phyloP scores from a whole-genome alignment of 2,797 vertebrate species.

The Enteromius treurensis region DNA sequence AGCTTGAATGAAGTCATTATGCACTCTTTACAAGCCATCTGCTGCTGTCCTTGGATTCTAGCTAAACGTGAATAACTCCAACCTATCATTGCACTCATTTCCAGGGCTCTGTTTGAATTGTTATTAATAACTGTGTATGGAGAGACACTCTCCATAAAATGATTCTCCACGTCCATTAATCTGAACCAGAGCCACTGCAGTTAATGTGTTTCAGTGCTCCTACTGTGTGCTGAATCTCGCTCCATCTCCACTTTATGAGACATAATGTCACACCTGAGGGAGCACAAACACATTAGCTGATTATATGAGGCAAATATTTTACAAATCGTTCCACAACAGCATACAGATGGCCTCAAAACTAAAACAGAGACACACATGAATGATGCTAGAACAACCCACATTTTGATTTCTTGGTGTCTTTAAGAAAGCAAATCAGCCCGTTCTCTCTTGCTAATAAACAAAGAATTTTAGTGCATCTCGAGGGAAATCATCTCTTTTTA shows the following conservation, averaged over 20 bases:
- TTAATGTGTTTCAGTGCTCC: constrained; percentile 60
- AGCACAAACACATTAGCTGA: constrained; percentile 46
- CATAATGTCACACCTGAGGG: constrained; percentile 55
- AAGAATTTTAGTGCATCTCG: background rate
- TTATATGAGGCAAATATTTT: constrained; percentile 19
- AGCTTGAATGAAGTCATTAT: background rate
- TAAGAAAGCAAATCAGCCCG: constrained; percentile 4
- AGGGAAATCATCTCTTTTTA: constrained; percentile 4
- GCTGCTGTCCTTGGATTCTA: background rate
- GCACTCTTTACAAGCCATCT: background rate
- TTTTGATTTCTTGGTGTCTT: background rate
- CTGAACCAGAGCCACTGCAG: constrained; percentile 5
- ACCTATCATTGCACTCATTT: background rate
- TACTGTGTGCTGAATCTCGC: constrained; percentile 47
- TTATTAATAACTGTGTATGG: background rate
- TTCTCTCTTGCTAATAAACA: constrained; percentile 14
- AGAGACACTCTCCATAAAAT: constrained; percentile 13
- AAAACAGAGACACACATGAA: background rate
- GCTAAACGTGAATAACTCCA: background rate
- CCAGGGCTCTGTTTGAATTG: constrained; percentile 15
- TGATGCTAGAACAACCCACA: background rate
- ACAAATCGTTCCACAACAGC: constrained; percentile 25
- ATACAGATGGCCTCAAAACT: background rate
- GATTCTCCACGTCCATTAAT: constrained; percentile 8
- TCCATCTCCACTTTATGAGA: constrained; percentile 45